phyloP scores from a whole-genome alignment of 37 sponge, comb jelly and placozoan genomes.

The Diacarnus erythraeanus region DNA sequence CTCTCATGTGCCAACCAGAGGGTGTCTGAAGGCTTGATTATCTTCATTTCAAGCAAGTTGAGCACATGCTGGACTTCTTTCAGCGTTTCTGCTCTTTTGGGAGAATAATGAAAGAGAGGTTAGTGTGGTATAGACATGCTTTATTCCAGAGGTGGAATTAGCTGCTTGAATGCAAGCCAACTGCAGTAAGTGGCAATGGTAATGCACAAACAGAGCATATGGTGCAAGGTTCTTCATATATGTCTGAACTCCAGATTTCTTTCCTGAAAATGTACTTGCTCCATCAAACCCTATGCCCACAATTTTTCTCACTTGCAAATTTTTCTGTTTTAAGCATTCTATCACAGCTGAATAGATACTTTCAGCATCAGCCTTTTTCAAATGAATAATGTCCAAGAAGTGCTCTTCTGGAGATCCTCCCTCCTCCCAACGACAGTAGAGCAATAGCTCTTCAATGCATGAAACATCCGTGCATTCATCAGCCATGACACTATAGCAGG shows the following conservation, averaged over 20 bases:
- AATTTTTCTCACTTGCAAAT: neutral
- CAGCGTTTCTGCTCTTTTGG: slow-evolving; percentile 49
- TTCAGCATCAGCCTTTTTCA: slow-evolving; percentile 54
- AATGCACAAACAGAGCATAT: slow-evolving; percentile 15
- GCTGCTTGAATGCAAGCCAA: slow-evolving; percentile 7
- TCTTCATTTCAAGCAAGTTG: slow-evolving; percentile 59
- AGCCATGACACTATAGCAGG: slow-evolving; percentile 62
- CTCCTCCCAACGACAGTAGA: slow-evolving; percentile 73
- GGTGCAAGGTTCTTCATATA: slow-evolving; percentile 52
- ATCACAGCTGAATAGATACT: slow-evolving; percentile 40
- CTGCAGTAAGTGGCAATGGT: neutral
- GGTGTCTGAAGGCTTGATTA: slow-evolving; percentile 62
- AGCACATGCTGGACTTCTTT: slow-evolving; percentile 53
- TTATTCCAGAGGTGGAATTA: slow-evolving; percentile 51
- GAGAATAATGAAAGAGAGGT: slow-evolving; percentile 51
- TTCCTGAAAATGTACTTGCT: slow-evolving; percentile 53
- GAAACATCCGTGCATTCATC: slow-evolving; percentile 75
- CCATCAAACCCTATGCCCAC: slow-evolving; percentile 75
- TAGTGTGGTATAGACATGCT: slow-evolving; percentile 50
- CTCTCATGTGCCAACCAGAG: too few relatives aligned
- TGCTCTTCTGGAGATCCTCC: slow-evolving; percentile 64
- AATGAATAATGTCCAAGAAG: slow-evolving; percentile 66
- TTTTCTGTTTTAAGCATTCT: slow-evolving; percentile 54
- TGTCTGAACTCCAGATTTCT: slow-evolving; percentile 42
- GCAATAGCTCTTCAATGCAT: slow-evolving; percentile 65